Evolutionary conservation across 2,113 vertebrate genomes (phyloP), one percentile per base, ranked within the genome.

Genomic region (Rhinichthys klamathensis): DNA sequence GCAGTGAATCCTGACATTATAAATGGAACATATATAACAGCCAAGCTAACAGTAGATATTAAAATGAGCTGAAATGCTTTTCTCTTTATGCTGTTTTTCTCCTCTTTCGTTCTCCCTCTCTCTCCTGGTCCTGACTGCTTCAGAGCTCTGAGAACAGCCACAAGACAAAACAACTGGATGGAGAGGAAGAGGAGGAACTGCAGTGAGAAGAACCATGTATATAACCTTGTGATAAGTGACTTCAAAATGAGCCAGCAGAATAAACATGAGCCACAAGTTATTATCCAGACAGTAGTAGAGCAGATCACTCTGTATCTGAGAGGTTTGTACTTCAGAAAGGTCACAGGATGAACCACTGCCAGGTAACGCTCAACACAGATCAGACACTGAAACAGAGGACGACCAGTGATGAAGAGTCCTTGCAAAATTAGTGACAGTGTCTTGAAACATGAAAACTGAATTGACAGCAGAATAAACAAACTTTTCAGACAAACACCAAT

Each of bases 301-400:
- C 83, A 88, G 10, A 23, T 12, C 10, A 85, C 15, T 61, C 41
- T 70, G 7, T 85, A 78, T 82, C 63, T 77, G 73, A 88, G 72
- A 41, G 79, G 54, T 72, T 85, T 88, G 63, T 0, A 63, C 56
- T 80, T 80, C 35, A 80, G 58, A 46, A 80, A 80, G 56, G 78
- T 80, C 30, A 80, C 58, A 30, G 78, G 78, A 80, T 80, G 38
- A 80, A 80, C 58, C 58, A 80, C 78, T 1, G 78, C 78, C 58
- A 80, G 58, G 23, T 63, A 80, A 63, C 38, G 13, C 78, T 80
- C 78, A 16, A 67, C 7, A 67, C 41, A 80, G 0, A 65, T 80
- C 79, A 81, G 58, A 46, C 58, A 80, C 41, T 81, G 79, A 67
- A 81, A 81, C 76, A 79, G 6, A 49, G 78, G 38, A 30, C 60